A percentile compares a stretch with the other conserved stretches of the same genome.
These are phyloP conservation scores for Lamprotornis superbus DNA, from an alignment of 2,113 vertebrate species.

Conservation along the genomic window DNA sequence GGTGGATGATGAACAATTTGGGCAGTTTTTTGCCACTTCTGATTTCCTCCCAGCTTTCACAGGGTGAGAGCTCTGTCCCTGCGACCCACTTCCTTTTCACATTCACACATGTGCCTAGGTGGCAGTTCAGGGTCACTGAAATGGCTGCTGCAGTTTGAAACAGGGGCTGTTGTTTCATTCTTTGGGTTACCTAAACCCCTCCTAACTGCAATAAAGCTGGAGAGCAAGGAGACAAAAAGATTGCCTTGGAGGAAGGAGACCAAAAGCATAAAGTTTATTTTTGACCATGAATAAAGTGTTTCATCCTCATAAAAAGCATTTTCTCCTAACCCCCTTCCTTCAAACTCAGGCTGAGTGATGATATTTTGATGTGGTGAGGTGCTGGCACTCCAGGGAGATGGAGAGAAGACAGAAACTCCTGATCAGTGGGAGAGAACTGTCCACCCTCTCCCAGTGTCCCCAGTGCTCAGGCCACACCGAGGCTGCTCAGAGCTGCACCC, in stretches of 20 bases:
- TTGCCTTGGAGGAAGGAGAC: neutral
- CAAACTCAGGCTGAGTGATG: neutral
- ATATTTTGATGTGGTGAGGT: neutral
- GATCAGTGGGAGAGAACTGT: neutral
- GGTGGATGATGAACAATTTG: neutral
- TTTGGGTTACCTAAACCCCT: neutral
- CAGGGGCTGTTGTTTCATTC: neutral
- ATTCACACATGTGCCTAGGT: accelerated
- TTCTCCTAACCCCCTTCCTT: neutral
- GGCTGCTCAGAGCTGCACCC: neutral
- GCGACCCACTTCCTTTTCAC: neutral
- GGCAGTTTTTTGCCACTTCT: neutral
- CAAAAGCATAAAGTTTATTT: neutral
- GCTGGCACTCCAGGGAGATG: neutral
- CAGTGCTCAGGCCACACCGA: neutral
- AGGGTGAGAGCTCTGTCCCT: neutral
- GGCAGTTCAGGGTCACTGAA: neutral
- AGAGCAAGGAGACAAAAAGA: neutral
- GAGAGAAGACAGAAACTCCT: neutral
- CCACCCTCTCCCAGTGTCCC: neutral
- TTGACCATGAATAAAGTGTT: neutral
- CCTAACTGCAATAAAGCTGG: neutral
- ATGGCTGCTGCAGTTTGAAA: neutral
- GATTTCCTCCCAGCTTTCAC: neutral
- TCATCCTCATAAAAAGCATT: neutral